Evolutionary conservation across 1,140 invertebrate genomes (phyloP), one percentile per base, ranked within the genome.

Genomic region (Babylonia areolata): DNA sequence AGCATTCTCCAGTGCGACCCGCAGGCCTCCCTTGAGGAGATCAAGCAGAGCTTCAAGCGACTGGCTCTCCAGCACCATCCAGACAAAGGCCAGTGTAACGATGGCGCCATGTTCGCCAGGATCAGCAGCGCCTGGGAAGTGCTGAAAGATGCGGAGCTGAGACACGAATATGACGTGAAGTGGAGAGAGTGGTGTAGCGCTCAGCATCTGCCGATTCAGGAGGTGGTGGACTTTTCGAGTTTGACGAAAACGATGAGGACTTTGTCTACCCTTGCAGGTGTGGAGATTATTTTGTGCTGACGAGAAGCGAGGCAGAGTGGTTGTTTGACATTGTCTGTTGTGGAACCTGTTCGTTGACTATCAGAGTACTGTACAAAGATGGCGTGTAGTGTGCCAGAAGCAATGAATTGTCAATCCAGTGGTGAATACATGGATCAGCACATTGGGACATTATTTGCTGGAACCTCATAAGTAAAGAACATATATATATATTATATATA

Each of bases 201-300:
- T 9, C 92, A 93, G 69, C 88, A 91, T 35, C 90, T 89, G 86
- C 93, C 93, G 0, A 90, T 93, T 54, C 93, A 93, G 42, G 92
- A 93, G 51, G 89, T 88, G n/a, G 89, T 93, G 31, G 81, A 89
- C 31, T 88, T 93, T 84, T 84, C 87, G 92, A 92, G 9, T 92
- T 93, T 89, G 89, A 89, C 31, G 88, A 84, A 23, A 17, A 46
- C 51, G 71, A 86, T 35, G 37, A 87, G 33, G 9, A 64, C 64
- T 91, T 87, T 58, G 86, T 39, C 3, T 90, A 91, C 85, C 79
- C 84, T 1, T 93, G 93, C 88, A 87, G 92, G 86, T 93, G 93
- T 91, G 93, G 92, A 0, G 90, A 92, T n/a, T 40, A 39, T 78
- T 93, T 90, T 85, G 40, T 87, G 17, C 40, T 93, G 58, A 86